Conservation (phyloP, 2,797 vertebrate genomes). For the Ptychobarbus kaznakovi region DNA sequence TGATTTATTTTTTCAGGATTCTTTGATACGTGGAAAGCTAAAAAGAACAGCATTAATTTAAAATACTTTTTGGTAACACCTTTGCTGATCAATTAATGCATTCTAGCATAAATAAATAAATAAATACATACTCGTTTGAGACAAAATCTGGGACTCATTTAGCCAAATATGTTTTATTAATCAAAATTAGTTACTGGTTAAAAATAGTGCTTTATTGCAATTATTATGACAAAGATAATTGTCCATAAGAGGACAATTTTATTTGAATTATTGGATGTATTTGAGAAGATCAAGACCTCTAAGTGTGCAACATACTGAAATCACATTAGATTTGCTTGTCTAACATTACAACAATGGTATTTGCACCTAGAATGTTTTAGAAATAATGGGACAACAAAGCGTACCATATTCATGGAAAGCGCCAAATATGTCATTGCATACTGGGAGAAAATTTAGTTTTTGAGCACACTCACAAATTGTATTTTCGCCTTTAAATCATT, state of each 20-base stretch:
- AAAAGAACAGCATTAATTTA: not conserved
- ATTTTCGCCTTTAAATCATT: constrained; percentile 24
- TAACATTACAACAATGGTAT: not conserved
- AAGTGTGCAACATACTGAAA: not conserved
- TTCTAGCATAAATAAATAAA: not conserved
- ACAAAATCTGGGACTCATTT: not conserved
- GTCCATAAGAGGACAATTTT: not conserved
- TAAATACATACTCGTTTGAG: not conserved
- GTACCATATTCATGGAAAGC: not conserved
- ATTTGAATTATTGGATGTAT: not conserved
- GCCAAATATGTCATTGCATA: not conserved
- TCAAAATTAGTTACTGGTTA: not conserved
- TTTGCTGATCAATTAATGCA: not conserved
- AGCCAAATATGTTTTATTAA: not conserved
- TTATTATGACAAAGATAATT: not conserved
- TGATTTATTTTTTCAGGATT: not conserved
- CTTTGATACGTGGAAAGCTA: not conserved
- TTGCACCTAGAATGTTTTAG: not conserved
- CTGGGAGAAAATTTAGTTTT: not conserved
- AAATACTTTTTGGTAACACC: not conserved
- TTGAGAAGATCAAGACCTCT: not conserved
- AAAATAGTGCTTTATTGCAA: not conserved
- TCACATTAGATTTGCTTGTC: not conserved
- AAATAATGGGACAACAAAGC: constrained; percentile 4
- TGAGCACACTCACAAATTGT: not conserved